phyloP scores from a whole-genome alignment of 2,113 vertebrate genomes.

The Perccottus glenii region DNA sequence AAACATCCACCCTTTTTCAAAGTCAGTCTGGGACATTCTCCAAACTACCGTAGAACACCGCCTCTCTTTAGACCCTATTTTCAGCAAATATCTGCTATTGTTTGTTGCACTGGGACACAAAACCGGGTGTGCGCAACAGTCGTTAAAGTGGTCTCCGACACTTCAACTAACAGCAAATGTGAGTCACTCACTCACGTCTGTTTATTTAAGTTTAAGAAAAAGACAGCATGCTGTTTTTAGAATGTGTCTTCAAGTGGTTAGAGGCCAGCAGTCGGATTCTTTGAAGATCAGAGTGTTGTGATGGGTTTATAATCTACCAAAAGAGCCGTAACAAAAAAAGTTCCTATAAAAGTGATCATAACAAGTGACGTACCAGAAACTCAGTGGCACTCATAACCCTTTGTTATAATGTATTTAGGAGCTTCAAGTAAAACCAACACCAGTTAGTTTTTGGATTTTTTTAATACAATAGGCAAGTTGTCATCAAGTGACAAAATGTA shows the following conservation, averaged over 20 bases:
- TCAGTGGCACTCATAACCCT: no score
- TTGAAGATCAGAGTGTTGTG: no score
- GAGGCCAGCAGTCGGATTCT: constrained; percentile 7
- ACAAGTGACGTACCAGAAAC: no score
- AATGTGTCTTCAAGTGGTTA: constrained; percentile 17
- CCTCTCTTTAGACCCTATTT: constrained; percentile 45
- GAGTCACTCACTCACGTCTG: neutral
- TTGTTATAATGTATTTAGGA: no score
- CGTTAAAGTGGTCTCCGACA: constrained; percentile 22
- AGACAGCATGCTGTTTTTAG: constrained; percentile 34
- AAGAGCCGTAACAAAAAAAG: no score
- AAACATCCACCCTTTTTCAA: constrained; percentile 40
- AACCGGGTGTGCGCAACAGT: constrained; percentile 25
- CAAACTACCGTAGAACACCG: constrained; percentile 49
- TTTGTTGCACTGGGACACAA: constrained; percentile 16
- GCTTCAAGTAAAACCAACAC: no score
- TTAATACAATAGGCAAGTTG: no score
- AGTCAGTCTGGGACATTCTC: constrained; percentile 62
- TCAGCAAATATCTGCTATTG: constrained; percentile 42
- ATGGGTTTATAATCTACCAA: neutral
- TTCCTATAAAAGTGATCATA: no score
- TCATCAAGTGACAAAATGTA: no score
- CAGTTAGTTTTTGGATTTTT: no score
- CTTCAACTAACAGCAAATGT: constrained; percentile 6
- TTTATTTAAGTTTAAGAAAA: constrained; percentile 3